Evolutionary conservation across 2,797 vertebrate genomes (phyloP).

Genomic region (Rhincodon typus): DNA sequence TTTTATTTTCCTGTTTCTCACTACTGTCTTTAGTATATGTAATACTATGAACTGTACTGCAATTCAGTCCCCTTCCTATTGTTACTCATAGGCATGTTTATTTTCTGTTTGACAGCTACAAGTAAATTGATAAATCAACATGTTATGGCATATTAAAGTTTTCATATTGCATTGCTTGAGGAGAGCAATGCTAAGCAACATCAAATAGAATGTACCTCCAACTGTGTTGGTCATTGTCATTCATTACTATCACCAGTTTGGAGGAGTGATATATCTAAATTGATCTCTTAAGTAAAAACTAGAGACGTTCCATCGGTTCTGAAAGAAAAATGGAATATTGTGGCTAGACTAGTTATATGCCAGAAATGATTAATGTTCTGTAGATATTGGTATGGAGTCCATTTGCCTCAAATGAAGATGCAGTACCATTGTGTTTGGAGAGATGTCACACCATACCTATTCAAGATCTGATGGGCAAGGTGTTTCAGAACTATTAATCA

Average conservation of each 20-base stretch:
- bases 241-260: not conserved
- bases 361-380: not conserved
- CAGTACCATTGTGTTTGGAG: not conserved
- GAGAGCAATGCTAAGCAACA: not conserved
- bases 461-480: not conserved
- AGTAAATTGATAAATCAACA: not conserved
- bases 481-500: not conserved
- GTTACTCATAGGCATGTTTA: not conserved
- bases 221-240: not conserved
- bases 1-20: not conserved
- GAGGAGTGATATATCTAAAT: not conserved
- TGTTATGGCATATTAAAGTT: not conserved
- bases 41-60: not conserved
- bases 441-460: not conserved
- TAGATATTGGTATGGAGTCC: not conserved
- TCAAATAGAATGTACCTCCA: not conserved
- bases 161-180: not conserved
- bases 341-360: not conserved
- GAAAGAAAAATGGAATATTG: not conserved
- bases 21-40: not conserved
- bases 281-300: not conserved
- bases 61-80: not conserved
- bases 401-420: not conserved
- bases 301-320: not conserved
- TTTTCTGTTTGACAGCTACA: not conserved